Percentiles rank a stretch among this genome's conserved stretches.
phyloP scores from a whole-genome alignment of 2,797 vertebrate species.

The Adelosebastes latens region DNA sequence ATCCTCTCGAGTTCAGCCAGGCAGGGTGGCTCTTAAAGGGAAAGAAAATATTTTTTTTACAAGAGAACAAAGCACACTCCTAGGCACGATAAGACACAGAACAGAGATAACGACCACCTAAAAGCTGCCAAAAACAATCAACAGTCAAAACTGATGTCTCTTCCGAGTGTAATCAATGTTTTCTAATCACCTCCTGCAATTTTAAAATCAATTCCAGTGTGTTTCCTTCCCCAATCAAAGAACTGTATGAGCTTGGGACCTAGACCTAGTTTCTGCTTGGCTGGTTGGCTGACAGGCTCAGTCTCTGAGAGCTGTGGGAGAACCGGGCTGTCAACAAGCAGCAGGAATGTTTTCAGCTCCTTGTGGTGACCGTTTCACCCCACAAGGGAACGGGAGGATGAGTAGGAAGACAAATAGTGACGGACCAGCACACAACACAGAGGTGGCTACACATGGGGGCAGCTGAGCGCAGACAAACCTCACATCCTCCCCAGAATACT shows the following conservation, averaged over 20 bases:
- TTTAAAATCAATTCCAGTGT: slow-evolving; percentile 16
- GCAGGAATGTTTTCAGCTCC: slow-evolving; percentile 64
- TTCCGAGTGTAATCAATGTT: background rate
- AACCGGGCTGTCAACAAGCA: slow-evolving; percentile 70
- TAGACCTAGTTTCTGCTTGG: slow-evolving; percentile 56
- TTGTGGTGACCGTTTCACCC: slow-evolving; percentile 51
- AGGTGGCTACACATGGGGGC: slow-evolving; percentile 14
- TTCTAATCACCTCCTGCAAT: slow-evolving; percentile 6
- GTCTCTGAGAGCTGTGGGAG: slow-evolving; percentile 55
- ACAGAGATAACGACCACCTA: background rate
- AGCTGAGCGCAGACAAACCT: background rate
- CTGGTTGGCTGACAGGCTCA: slow-evolving; percentile 44
- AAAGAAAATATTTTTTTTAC: background rate
- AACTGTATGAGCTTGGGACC: background rate
- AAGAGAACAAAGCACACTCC: background rate
- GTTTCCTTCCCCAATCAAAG: background rate
- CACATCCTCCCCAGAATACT: slow-evolving; percentile 66
- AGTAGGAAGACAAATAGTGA: slow-evolving; percentile 64
- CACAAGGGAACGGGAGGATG: slow-evolving; percentile 35
- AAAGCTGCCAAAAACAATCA: background rate
- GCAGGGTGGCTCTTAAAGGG: slow-evolving; percentile 91
- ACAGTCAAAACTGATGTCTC: background rate
- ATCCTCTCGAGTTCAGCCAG: slow-evolving; percentile 92
- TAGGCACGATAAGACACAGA: background rate
- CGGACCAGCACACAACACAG: slow-evolving; percentile 36